A percentile compares a stretch with the other conserved stretches of the same genome.
These are phyloP conservation scores for Thera britannica DNA, from an alignment of 2,888 invertebrate species.

Conservation along the genomic window DNA sequence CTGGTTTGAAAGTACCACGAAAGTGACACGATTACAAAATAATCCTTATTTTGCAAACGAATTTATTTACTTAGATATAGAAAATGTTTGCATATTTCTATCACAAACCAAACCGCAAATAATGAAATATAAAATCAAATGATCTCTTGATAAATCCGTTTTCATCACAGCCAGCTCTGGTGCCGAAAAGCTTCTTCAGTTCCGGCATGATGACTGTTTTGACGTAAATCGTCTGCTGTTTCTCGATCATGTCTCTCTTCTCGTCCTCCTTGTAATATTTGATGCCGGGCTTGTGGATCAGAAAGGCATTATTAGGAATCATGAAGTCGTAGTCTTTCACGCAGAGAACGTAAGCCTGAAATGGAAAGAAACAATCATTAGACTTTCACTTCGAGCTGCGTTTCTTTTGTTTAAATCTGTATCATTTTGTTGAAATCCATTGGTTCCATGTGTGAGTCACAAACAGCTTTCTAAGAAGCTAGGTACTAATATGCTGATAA, in stretches of 20 bases:
- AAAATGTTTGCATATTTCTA: no score
- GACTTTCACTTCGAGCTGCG: no score
- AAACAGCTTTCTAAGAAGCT: no score
- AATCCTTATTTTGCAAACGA: no score
- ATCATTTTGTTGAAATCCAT: no score
- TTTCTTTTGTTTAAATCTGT: no score
- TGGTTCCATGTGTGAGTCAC: no score
- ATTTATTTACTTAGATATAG: no score
- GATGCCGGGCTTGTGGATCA: slow-evolving; percentile 96
- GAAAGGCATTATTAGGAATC: slow-evolving; percentile 96
- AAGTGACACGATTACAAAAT: no score
- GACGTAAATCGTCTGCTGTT: slow-evolving; percentile 91
- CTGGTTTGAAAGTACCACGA: no score
- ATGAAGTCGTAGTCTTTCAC: slow-evolving; percentile 96
- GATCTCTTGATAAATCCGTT: slow-evolving; percentile 7
- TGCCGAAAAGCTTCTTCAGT: slow-evolving; percentile 93
- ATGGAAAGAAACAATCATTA: slow-evolving; percentile 31
- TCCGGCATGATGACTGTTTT: slow-evolving; percentile 93
- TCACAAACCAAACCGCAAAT: no score
- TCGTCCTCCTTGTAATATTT: slow-evolving; percentile 92
- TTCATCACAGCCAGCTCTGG: slow-evolving; percentile 88
- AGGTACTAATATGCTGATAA: no score
- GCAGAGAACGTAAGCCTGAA: slow-evolving; percentile 95
- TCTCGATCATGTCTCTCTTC: slow-evolving; percentile 89
- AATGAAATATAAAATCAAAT: slow-evolving; percentile 25